Evolutionary conservation across 2,797 vertebrate genomes (phyloP).

Genomic region (Alectoris magna): DNA sequence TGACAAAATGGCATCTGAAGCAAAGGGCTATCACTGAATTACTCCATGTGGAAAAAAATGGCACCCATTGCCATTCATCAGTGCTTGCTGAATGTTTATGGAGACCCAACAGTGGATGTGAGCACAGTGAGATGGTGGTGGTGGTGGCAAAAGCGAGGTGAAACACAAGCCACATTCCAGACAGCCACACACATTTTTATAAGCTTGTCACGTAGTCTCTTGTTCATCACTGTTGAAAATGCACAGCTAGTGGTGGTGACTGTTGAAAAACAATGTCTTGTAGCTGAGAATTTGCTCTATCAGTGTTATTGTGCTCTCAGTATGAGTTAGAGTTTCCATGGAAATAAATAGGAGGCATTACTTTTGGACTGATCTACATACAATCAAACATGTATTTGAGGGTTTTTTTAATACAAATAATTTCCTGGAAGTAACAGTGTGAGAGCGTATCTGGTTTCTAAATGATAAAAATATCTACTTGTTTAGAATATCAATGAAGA

Average conservation of each 20-base stretch:
- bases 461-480: constrained; percentile 69
- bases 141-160: no score
- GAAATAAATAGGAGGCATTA: not conserved
- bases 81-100: no score
- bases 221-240: not conserved
- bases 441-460: constrained; percentile 61
- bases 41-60: no score
- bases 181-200: not conserved
- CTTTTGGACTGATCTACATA: not conserved
- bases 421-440: constrained; percentile 58
- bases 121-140: no score
- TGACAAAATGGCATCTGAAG: no score
- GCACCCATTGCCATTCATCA: no score
- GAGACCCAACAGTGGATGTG: no score
- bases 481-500: constrained; percentile 65
- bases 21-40: no score
- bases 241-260: not conserved
- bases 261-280: not conserved
- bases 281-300: not conserved
- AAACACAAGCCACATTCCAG: no score
- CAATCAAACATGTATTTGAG: constrained; percentile 20
- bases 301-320: not conserved
- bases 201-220: not conserved
- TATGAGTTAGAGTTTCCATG: not conserved
- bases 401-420: not conserved